Conservation (phyloP, 2,797 vertebrate genomes). For the Galaxias olidus region DNA sequence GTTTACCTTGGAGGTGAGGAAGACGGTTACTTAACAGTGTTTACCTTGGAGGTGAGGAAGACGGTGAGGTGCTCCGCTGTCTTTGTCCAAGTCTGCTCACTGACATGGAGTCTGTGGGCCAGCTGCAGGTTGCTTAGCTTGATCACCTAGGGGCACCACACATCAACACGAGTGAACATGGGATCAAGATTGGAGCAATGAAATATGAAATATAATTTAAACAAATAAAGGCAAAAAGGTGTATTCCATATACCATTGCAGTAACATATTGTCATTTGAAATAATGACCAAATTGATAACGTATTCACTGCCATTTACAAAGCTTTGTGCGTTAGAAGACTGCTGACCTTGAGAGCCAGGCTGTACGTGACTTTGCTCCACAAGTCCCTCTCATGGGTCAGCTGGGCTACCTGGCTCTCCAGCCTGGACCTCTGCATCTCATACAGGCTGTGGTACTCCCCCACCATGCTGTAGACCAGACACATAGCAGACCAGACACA, state of each 20-base stretch:
- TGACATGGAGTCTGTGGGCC: conserved; percentile 74
- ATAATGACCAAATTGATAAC: too few species aligned
- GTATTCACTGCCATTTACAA: too few species aligned
- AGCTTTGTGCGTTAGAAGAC: too few species aligned
- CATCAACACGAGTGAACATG: not conserved
- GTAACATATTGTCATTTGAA: too few species aligned
- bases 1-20: too few species aligned
- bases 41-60: conserved; percentile 78
- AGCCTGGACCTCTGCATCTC: conserved; percentile 80
- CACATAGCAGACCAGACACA: too few species aligned
- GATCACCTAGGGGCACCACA: conserved; percentile 76
- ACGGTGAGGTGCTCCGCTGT: conserved; percentile 74
- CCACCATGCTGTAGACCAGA: conserved; percentile 73
- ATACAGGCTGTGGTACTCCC: conserved; percentile 83
- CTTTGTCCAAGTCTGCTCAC: conserved; percentile 79
- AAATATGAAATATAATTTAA: not conserved
- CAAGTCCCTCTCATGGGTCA: conserved; percentile 79
- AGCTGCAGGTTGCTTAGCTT: conserved; percentile 78
- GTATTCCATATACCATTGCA: too few species aligned
- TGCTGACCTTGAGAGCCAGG: conserved; percentile 84
- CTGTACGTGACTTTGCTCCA: conserved; percentile 80
- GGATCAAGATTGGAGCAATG: not conserved
- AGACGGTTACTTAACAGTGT: too few species aligned
- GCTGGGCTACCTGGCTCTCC: conserved; percentile 74
- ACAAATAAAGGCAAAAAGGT: too few species aligned